phyloP scores from a whole-genome alignment of 2,797 vertebrate species.

The Poecilia velifera region DNA sequence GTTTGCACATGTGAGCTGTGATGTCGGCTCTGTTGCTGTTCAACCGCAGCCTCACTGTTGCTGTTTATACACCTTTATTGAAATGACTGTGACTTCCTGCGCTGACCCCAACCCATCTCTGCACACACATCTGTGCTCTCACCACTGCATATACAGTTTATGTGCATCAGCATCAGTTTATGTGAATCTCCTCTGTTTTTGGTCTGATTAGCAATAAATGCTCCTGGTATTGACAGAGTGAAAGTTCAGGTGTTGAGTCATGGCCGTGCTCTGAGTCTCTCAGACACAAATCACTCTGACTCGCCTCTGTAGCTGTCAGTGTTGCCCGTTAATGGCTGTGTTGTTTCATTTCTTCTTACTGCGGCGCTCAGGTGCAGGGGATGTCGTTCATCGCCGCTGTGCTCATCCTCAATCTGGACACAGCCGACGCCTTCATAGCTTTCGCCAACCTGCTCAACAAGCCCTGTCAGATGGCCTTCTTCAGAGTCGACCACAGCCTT shows the following conservation, averaged over 20 bases:
- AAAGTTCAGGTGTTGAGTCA: not conserved
- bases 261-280: not conserved
- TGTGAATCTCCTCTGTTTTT: conserved; percentile 4
- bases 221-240: not conserved
- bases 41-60: conserved; percentile 23
- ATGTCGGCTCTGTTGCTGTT: conserved; percentile 26
- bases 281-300: not conserved
- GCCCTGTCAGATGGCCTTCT: conserved; percentile 95
- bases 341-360: too few species aligned
- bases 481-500: conserved; percentile 95
- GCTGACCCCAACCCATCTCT: conserved; percentile 50
- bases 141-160: not conserved
- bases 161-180: not conserved
- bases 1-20: conserved; percentile 19
- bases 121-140: conserved; percentile 5
- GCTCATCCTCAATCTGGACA: conserved; percentile 91
- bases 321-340: not conserved
- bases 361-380: conserved; percentile 87
- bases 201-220: not conserved
- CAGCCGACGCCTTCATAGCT: conserved; percentile 93
- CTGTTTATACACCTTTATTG: not conserved
- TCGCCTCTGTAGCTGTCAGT: not conserved
- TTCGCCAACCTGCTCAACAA: conserved; percentile 95
- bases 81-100: conserved; percentile 71
- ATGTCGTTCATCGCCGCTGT: conserved; percentile 96